These are phyloP conservation scores for Linurgus olivaceus DNA, from an alignment of 2,797 vertebrate genomes.

Conservation along the genomic window DNA sequence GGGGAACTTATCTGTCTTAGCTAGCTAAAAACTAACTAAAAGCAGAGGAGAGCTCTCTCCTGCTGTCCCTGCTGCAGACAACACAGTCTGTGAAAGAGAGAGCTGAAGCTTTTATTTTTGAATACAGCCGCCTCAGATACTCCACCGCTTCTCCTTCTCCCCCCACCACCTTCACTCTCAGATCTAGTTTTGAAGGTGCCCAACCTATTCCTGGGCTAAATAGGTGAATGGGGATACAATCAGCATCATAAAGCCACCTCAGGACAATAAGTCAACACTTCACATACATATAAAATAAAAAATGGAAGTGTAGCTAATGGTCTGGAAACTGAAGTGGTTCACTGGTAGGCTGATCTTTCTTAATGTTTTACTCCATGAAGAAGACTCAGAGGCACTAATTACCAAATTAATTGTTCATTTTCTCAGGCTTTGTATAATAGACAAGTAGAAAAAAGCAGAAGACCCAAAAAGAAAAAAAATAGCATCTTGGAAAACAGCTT, in stretches of 20 bases:
- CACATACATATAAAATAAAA: neutral
- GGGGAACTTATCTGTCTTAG: neutral
- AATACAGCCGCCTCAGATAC: neutral
- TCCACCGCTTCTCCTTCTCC: neutral
- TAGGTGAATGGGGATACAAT: neutral
- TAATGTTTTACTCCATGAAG: neutral
- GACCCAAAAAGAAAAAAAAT: neutral
- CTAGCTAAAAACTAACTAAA: neutral
- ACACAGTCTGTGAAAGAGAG: neutral
- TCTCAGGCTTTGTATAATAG: neutral
- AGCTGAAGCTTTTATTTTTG: neutral
- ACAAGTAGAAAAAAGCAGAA: neutral
- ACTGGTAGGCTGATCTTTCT: neutral
- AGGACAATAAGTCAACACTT: neutral
- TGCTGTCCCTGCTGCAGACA: neutral
- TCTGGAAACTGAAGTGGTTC: neutral
- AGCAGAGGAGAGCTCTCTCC: neutral
- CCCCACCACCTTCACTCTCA: neutral
- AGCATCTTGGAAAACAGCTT: neutral
- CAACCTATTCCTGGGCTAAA: neutral
- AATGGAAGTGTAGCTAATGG: neutral
- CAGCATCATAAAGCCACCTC: neutral
- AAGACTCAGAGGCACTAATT: neutral
- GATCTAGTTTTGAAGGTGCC: neutral
- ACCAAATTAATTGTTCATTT: neutral